Conservation (phyloP, 2,113 vertebrate genomes). For the Rhinopomastus cyanomelas region DNA sequence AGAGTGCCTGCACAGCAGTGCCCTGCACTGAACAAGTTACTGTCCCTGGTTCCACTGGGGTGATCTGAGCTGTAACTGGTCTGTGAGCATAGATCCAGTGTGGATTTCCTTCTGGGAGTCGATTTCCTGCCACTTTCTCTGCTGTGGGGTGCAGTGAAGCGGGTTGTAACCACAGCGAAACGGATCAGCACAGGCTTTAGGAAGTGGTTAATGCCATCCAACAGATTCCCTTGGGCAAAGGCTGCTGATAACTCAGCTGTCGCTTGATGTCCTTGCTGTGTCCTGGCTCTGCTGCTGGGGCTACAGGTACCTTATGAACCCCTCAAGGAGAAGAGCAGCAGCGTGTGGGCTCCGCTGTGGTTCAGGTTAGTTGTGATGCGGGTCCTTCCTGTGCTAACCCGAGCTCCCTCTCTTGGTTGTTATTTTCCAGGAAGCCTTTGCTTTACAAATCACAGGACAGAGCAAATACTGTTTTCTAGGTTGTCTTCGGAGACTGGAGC, state of each 20-base stretch:
- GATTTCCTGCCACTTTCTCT: not conserved
- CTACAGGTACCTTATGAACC: not conserved
- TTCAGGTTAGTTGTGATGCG: not conserved
- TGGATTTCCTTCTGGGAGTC: not conserved
- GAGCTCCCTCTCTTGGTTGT: not conserved
- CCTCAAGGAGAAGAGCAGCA: not conserved
- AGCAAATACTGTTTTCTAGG: slow-evolving; percentile 25
- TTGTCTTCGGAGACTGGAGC: not conserved
- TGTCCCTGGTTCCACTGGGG: not conserved
- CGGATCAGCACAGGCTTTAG: not conserved
- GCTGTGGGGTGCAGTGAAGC: not conserved
- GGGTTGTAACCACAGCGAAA: not conserved
- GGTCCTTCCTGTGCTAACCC: not conserved
- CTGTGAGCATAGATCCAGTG: too few relatives aligned
- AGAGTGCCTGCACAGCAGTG: not conserved
- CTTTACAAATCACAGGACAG: slow-evolving; percentile 23
- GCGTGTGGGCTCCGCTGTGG: not conserved
- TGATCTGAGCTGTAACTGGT: not conserved
- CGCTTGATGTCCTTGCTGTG: not conserved
- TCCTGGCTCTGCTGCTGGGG: not conserved
- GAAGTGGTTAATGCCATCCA: not conserved
- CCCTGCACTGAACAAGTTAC: not conserved
- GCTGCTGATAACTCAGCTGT: not conserved
- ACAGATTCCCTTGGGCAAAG: not conserved
- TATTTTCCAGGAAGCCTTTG: not conserved